phyloP scores from a whole-genome alignment of 2,113 vertebrate species.

The Lophura nycthemera region DNA sequence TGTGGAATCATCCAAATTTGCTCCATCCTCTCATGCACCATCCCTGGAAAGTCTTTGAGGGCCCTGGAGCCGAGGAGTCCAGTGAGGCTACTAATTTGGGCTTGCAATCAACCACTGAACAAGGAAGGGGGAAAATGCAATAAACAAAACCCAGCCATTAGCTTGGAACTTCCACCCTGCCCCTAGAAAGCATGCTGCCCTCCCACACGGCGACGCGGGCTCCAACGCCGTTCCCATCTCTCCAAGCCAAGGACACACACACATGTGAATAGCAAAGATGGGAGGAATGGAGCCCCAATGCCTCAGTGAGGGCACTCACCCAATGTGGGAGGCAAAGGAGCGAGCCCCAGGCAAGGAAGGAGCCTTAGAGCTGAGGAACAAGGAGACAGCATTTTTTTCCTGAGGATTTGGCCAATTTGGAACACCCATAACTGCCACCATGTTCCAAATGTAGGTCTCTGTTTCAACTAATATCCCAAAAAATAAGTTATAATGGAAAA shows the following conservation, averaged over 20 bases:
- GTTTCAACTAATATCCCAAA: background rate
- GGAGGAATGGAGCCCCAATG: background rate
- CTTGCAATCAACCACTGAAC: background rate
- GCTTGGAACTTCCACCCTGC: background rate
- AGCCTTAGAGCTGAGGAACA: background rate
- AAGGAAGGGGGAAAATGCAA: background rate
- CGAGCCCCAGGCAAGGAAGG: background rate
- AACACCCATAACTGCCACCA: background rate
- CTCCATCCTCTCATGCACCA: background rate
- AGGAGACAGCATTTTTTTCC: background rate
- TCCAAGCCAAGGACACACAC: background rate
- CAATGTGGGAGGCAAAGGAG: background rate
- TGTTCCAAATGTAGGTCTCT: rapidly evolving
- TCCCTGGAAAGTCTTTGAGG: background rate
- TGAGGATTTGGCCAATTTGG: background rate
- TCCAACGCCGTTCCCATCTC: background rate
- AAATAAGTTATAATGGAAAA: background rate
- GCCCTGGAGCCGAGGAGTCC: background rate
- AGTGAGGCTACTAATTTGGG: background rate
- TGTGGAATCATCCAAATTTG: background rate
- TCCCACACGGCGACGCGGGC: rapidly evolving
- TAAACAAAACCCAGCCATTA: background rate
- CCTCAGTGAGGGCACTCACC: background rate
- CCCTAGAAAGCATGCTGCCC: background rate
- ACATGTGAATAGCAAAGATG: background rate